phyloP scores from a whole-genome alignment of 2,888 invertebrate species.

The Serrognathus titanus region DNA sequence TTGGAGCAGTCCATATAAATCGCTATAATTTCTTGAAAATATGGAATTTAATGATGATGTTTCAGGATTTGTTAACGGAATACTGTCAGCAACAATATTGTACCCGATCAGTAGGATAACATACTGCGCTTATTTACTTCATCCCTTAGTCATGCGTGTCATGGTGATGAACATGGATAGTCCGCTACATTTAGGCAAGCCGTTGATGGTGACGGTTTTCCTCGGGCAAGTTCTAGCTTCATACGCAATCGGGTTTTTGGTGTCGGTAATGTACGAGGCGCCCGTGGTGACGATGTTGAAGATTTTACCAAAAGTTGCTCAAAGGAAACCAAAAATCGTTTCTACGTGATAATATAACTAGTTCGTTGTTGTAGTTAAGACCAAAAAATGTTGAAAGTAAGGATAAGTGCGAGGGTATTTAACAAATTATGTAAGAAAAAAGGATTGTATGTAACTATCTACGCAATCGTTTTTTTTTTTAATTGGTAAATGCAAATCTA shows the following conservation, averaged over 20 bases:
- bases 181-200: constrained; percentile 76
- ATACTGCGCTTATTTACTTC: constrained; percentile 82
- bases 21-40: not conserved
- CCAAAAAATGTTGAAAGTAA: no score
- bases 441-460: no score
- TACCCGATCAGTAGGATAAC: constrained; percentile 85
- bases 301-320: constrained; percentile 43
- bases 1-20: no score
- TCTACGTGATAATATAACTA: constrained; percentile 7
- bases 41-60: not conserved
- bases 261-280: constrained; percentile 81
- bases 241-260: constrained; percentile 70
- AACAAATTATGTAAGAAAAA: no score
- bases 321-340: constrained; percentile 6
- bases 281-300: constrained; percentile 82
- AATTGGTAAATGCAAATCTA: no score
- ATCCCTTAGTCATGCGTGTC: constrained; percentile 76
- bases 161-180: constrained; percentile 80
- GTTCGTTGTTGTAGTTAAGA: no score
- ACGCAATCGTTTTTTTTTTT: no score
- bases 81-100: constrained; percentile 71
- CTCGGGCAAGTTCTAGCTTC: constrained; percentile 79
- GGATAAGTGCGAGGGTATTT: no score
- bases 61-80: constrained; percentile 62
- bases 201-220: constrained; percentile 74